These are phyloP conservation scores for Meiosimyza platycephala DNA, from an alignment of 2,888 invertebrate genomes.

Conservation along the genomic window DNA sequence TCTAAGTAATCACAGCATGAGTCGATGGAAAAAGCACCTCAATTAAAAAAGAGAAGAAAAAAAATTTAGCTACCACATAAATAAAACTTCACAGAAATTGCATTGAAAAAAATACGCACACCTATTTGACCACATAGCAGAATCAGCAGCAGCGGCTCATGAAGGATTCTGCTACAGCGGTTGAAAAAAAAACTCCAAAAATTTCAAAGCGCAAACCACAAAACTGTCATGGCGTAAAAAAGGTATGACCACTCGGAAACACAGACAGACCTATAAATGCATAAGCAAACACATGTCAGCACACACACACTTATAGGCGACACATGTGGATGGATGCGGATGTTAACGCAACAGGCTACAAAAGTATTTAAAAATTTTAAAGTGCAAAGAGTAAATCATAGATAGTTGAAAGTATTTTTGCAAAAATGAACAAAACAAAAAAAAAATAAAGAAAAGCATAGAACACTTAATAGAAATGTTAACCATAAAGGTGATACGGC, in stretches of 20 bases:
- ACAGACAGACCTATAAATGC: not conserved
- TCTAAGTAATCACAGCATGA: no score
- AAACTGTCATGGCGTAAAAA: slow-evolving; percentile 6
- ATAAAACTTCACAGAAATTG: no score
- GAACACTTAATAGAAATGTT: no score
- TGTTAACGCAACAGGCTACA: not conserved
- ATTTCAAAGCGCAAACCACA: not conserved
- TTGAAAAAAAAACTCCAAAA: not conserved
- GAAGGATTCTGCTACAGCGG: not conserved
- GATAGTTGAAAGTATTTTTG: not conserved
- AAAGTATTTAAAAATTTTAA: not conserved
- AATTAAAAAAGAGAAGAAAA: no score
- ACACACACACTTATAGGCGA: not conserved
- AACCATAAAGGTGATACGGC: no score
- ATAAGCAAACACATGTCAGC: not conserved
- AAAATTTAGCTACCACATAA: no score
- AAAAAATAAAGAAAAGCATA: not conserved
- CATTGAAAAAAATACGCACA: no score
- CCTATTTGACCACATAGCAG: no score
- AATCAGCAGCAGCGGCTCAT: no score
- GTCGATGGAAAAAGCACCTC: no score
- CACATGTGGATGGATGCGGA: not conserved
- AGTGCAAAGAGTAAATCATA: not conserved
- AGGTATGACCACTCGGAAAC: not conserved
- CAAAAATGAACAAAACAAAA: not conserved